Evolutionary conservation across 2,113 vertebrate genomes (phyloP), one percentile per base, ranked within the genome.

Genomic region (Aix galericulata): DNA sequence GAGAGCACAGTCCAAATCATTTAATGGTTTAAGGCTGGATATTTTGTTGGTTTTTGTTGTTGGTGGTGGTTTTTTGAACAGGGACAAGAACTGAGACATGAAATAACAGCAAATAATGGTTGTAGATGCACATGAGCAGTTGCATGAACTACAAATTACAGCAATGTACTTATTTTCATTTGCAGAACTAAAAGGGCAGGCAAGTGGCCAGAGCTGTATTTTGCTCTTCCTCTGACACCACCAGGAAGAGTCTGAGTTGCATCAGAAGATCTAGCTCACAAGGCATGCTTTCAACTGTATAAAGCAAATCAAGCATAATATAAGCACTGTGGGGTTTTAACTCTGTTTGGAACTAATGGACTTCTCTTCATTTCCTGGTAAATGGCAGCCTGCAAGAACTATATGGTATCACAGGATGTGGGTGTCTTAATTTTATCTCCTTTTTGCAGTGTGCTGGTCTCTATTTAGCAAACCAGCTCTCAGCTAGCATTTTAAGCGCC

Each of bases 381-480:
- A 55, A 60, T 77, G 62, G 53, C 62, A 83, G 77, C 53, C 58
- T 38, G 44, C 82, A 94, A 79, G 55, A 95, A 96, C 89, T 87
- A 46, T 77, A 78, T 42, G 60, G 76, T 83, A 86, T 95, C 64
- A 94, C 98, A 98, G 98, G 98, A 99, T 98, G 98, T 98, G 98
- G 98, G 97, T 91, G 64, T 84, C 52, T 97, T 78, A 53, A 44
- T 91, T 97, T 95, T 96, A 96, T 96, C 95, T 95, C 48, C 89
- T 52, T 76, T 94, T 92, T 91, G 93, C 97, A 95, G 95, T 93
- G 75, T 93, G 88, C 81, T 95, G 86, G 26, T 69, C 91, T 68
- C n/a, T 62, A 77, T 18, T 81, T 85, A 72, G 90, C 85, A 94
- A 97, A 96, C 93, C 74, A 66, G 93, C 91, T 89, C 91, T 96